Percentiles rank a stretch among this genome's conserved stretches.
Evolutionary conservation across 1,140 invertebrate species (phyloP).

Genomic region (Penaeus japonicus): DNA sequence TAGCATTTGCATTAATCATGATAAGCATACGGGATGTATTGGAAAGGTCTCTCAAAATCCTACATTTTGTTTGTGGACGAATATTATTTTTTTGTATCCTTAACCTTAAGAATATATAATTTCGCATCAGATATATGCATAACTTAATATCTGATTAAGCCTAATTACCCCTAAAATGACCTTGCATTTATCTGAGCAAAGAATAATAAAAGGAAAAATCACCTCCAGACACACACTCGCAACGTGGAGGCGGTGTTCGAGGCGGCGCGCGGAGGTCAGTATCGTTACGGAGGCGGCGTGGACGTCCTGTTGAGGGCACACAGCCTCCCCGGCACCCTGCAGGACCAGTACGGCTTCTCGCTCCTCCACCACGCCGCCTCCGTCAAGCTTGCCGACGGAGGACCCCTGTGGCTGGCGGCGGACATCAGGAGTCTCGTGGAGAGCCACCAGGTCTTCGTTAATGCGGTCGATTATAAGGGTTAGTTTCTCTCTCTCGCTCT

Average conservation of each 20-base stretch:
- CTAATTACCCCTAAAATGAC: too few relatives aligned
- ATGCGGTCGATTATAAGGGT: conserved; percentile 44
- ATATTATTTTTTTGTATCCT: too few relatives aligned
- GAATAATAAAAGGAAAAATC: too few relatives aligned
- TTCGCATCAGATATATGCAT: too few relatives aligned
- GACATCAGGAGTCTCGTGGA: conserved; percentile 37
- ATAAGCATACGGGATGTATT: too few relatives aligned
- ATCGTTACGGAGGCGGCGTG: conserved; percentile 35
- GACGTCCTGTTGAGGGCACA: conserved; percentile 31
- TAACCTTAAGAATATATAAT: too few relatives aligned
- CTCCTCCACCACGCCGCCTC: conserved; percentile 41
- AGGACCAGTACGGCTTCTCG: conserved; percentile 32
- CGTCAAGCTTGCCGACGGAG: conserved; percentile 30
- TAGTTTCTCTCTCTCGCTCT: not conserved
- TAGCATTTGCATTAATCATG: too few relatives aligned
- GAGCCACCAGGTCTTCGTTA: conserved; percentile 25
- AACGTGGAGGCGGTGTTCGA: conserved; percentile 43
- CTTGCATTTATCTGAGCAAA: too few relatives aligned
- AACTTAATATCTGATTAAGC: too few relatives aligned
- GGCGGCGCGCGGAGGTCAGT: conserved; percentile 39
- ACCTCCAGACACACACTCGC: conserved; percentile 13
- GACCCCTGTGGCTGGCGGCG: conserved; percentile 39
- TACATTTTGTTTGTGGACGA: too few relatives aligned
- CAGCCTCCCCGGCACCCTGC: conserved; percentile 38
- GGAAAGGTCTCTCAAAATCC: too few relatives aligned